A percentile compares a stretch with the other conserved stretches of the same genome.
Evolutionary conservation across 2,113 vertebrate species (phyloP).

Genomic region (Pyrgilauda ruficollis): DNA sequence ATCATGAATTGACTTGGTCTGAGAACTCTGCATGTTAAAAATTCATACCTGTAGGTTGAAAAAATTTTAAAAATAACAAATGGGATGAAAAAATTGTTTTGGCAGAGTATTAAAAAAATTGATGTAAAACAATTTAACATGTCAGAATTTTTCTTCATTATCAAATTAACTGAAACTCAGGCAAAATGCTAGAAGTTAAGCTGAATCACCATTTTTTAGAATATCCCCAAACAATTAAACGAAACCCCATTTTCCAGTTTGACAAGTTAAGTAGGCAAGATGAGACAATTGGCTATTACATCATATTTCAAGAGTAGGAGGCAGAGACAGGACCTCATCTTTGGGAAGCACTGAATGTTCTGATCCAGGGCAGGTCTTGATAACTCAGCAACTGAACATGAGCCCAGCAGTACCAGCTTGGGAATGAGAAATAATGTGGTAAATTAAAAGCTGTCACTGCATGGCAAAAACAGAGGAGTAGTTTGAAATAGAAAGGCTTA

Average conservation of each 20-base stretch:
- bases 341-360: not conserved
- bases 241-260: slow-evolving; percentile 31
- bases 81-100: not conserved
- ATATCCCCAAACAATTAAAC: not conserved
- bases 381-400: slow-evolving; percentile 17
- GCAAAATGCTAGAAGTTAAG: not conserved
- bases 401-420: not conserved
- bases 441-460: not conserved
- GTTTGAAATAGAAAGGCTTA: not conserved
- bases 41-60: not conserved
- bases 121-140: not conserved
- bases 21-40: not conserved
- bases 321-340: not conserved
- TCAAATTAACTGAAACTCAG: not conserved
- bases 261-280: slow-evolving; percentile 25
- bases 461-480: not conserved
- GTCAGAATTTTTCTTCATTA: not conserved
- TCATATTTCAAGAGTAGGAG: slow-evolving; percentile 4
- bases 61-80: not conserved
- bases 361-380: not conserved
- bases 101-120: not conserved
- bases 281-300: slow-evolving; percentile 17
- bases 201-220: not conserved
- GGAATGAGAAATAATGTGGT: not conserved
- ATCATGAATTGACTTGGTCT: not conserved